Conservation (phyloP, 2,113 vertebrate genomes). For the Pyrgilauda ruficollis region DNA sequence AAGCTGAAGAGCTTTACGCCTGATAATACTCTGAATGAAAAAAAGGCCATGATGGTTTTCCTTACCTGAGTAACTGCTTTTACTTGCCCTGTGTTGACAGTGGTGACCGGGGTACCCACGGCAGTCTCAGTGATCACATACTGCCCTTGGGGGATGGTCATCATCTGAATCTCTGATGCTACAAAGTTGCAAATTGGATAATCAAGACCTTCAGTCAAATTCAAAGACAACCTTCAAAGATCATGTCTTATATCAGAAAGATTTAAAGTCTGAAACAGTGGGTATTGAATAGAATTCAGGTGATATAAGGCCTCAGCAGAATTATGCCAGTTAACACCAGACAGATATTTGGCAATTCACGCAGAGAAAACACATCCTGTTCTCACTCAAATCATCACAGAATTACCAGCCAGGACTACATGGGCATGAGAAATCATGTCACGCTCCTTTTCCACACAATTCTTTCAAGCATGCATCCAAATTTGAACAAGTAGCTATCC, state of each 20-base stretch:
- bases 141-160: constrained; percentile 92
- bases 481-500: background rate
- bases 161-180: constrained; percentile 99
- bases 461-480: background rate
- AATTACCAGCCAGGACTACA: background rate
- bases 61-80: constrained; percentile 86
- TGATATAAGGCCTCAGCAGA: background rate
- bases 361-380: background rate
- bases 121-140: constrained; percentile 93
- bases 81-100: constrained; percentile 86
- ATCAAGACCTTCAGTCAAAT: background rate
- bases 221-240: background rate
- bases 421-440: background rate
- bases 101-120: constrained; percentile 82
- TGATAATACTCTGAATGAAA: background rate
- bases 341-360: background rate
- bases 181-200: background rate
- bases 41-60: background rate
- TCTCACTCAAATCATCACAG: background rate
- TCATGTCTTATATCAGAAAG: background rate
- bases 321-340: background rate
- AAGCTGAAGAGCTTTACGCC: background rate
- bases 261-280: background rate
- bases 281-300: background rate
- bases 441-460: background rate